Evolutionary conservation across 2,888 invertebrate genomes (phyloP).

Genomic region (Platerodrilus igneus): DNA sequence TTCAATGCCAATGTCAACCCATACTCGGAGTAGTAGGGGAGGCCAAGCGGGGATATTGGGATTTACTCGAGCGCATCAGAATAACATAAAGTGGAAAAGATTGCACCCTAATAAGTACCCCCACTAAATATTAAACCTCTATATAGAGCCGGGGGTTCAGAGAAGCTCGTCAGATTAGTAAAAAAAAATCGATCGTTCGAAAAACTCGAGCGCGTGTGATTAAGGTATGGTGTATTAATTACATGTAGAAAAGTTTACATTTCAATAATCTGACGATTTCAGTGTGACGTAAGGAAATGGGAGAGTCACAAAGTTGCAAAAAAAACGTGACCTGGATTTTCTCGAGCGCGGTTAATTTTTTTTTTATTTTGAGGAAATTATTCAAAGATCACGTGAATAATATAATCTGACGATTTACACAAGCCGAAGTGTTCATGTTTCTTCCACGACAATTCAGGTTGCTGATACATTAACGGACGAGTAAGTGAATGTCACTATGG

Average conservation of each 20-base stretch:
- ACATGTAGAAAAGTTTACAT: constrained; percentile 13
- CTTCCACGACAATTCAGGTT: too few relatives aligned
- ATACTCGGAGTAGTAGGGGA: constrained; percentile 14
- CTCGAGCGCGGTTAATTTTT: constrained; percentile 20
- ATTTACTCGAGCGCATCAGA: too few relatives aligned
- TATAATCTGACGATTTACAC: constrained; percentile 21
- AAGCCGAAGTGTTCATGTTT: too few relatives aligned
- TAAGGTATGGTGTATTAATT: constrained; percentile 17
- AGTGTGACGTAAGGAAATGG: constrained; percentile 14
- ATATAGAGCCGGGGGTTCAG: constrained; percentile 10
- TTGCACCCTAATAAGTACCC: constrained; percentile 16
- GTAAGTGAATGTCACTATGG: too few relatives aligned
- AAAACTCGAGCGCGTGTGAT: constrained; percentile 21
- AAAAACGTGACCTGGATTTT: too few relatives aligned
- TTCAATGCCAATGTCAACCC: too few relatives aligned
- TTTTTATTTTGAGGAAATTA: constrained; percentile 23
- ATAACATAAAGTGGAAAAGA: constrained; percentile 13
- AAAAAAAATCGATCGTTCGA: constrained; percentile 16
- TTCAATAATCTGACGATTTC: constrained; percentile 17
- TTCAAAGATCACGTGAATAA: constrained; percentile 14
- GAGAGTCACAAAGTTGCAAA: constrained; percentile 19
- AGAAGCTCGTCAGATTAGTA: constrained; percentile 17
- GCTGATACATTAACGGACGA: too few relatives aligned
- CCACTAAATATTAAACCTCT: constrained; percentile 11
- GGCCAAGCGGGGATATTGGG: constrained; percentile 13